A percentile compares a stretch with the other conserved stretches of the same genome.
Conservation (phyloP, 2,888 invertebrate species). For the Parnassius glacialis region DNA sequence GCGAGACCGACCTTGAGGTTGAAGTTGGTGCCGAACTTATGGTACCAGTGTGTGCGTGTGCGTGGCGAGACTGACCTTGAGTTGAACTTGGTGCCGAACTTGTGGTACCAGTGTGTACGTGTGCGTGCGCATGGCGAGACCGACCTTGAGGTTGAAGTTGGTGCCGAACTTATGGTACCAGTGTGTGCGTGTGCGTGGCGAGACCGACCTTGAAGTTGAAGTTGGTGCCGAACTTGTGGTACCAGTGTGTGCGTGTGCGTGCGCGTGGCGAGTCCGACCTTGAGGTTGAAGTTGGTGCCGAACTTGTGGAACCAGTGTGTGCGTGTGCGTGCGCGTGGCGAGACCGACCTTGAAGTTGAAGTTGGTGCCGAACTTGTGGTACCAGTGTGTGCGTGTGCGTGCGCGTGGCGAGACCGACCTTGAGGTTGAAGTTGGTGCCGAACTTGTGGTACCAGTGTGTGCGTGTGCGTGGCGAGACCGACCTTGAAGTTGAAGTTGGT, state of each 20-base stretch:
- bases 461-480: neutral
- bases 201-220: too few relatives aligned
- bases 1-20: slow-evolving; percentile 82
- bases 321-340: too few relatives aligned
- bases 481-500: slow-evolving; percentile 88
- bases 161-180: too few relatives aligned
- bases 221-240: too few relatives aligned
- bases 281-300: too few relatives aligned
- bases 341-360: too few relatives aligned
- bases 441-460: slow-evolving; percentile 94
- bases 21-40: slow-evolving; percentile 90
- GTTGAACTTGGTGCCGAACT: slow-evolving; percentile 90
- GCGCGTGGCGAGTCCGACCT: too few relatives aligned
- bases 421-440: slow-evolving; percentile 87
- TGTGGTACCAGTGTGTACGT: slow-evolving; percentile 96
- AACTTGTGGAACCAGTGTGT: too few relatives aligned
- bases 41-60: slow-evolving; percentile 85
- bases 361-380: slow-evolving; percentile 41
- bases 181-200: too few relatives aligned
- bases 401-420: slow-evolving; percentile 49
- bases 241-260: too few relatives aligned
- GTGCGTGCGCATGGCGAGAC: too few relatives aligned
- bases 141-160: too few relatives aligned
- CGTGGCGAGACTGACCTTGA: slow-evolving; percentile 73
- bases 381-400: slow-evolving; percentile 84